Conservation (phyloP, 2,797 vertebrate genomes). For the Syngnathus acus region DNA sequence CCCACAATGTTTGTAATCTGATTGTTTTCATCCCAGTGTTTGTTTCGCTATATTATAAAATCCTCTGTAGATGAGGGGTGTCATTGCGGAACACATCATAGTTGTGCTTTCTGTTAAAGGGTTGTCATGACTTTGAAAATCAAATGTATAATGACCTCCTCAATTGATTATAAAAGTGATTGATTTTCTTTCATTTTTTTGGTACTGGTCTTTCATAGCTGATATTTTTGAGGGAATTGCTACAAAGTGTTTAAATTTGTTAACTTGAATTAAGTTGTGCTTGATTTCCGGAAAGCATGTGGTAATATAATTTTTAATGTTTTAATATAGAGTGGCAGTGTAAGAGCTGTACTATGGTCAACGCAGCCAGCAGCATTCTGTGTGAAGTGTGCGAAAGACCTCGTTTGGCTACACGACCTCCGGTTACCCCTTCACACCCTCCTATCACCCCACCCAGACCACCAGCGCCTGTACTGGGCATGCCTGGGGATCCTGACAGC, state of each 20-base stretch:
- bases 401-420: constrained; percentile 76
- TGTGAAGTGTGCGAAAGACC: constrained; percentile 86
- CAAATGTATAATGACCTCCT: neutral
- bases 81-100: neutral
- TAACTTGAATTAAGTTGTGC: neutral
- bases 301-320: neutral
- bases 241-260: neutral
- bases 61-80: neutral
- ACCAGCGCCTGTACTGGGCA: constrained; percentile 53
- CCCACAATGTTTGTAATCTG: neutral
- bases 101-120: no score
- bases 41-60: neutral
- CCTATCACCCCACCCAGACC: constrained; percentile 60
- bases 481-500: constrained; percentile 57
- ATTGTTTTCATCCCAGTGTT: neutral
- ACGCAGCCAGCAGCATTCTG: constrained; percentile 74
- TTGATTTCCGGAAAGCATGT: neutral
- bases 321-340: constrained; percentile 75
- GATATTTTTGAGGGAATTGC: neutral
- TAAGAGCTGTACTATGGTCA: constrained; percentile 83
- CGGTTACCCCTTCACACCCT: constrained; percentile 60
- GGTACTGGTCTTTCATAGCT: no score
- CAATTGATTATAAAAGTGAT: no score
- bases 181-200: no score
- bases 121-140: no score